Evolutionary conservation across 2,888 invertebrate genomes (phyloP), one percentile per base, ranked within the genome.

Genomic region (Drosophila stalkeri): DNA sequence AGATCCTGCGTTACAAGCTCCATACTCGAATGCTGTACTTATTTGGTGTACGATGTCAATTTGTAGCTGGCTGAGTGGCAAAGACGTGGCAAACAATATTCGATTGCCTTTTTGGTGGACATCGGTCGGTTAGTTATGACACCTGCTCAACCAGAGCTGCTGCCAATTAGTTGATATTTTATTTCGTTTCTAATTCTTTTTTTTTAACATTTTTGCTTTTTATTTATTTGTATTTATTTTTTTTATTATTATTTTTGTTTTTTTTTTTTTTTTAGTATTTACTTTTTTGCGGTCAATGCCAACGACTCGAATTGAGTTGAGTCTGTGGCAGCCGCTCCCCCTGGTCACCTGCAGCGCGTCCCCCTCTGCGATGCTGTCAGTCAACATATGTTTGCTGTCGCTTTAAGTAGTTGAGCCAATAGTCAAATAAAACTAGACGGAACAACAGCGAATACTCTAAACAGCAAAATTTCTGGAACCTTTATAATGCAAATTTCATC

Each of bases 211-310:
- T 61, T 77, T 71, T 74, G 20, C 52, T 23, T 33, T 49, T 52
- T 44, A 18, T 47, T 51, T 27, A 49, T 31, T 31, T 49, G 27
- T 27, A 27, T 47, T 47, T 64, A 67, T 64, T 16, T 39, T 61
- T 66, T 70, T 64, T 70, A 12, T 54, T n/a, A 12, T 3, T 41
- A 41, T 43, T 14, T 27, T 44, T 12, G 2, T 41, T 46, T 43
- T 14, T 27, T 51, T 16, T 11, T 31, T 27, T 2, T 55, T 31
- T 55, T 54, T 47, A 44, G 39, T 54, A 55, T 61, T 61, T 41
- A 60, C 77, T 83, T 56, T 56, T 83, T 88, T 90, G 90, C 88
- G 91, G 91, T 90, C 89, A 90, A 85, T 90, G 91, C 75, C 81
- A 80, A 90, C 91, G 33, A 68, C 76, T 55, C 46, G 39, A 51